Evolutionary conservation across 2,797 vertebrate species (phyloP), one percentile per base, ranked within the genome.

Genomic region (Myotis pilosus): DNA sequence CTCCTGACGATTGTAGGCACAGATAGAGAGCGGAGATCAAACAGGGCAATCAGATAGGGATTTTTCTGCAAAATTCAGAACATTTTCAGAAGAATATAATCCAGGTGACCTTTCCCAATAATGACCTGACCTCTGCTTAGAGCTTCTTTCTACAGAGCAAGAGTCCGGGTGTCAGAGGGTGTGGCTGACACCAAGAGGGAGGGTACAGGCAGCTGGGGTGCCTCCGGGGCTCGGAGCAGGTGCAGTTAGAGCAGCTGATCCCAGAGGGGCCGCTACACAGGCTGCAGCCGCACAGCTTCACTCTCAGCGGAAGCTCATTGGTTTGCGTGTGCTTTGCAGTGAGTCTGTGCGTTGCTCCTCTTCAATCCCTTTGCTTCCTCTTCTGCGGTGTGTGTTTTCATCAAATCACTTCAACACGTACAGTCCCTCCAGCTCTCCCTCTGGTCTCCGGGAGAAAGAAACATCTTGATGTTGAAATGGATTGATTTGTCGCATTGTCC

Each of bases 401-500:
- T 4, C 9, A 13, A 91, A 66, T 76, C 30, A 91, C 17, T 86
- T 90, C 23, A 80, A 44, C 6, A 30, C 3, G 1, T 12, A 15
- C 41, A 82, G 28, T 11, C 74, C 2, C 47, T 85, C 9, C 60
- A 81, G 2, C 11, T 69, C 81, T 94, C 19, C 33, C 93, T 88
- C 86, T 5, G 38, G 16, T 82, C 10, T 83, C n/a, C 9, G 5
- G 53, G 95, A 93, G 33, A 87, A 87, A 84, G 23, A 95, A 89
- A 87, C 22, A 25, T 3, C 53, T 80, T 62, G 30, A 38, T 85
- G 20, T 51, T 85, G 41, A 80, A 78, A 83, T 23, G 28, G 47
- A 95, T 81, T 60, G 44, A 95, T 89, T 60, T 82, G 36, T 47
- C 89, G 19, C 38, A 68, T 82, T 79, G 38, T 36, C 33, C n/a